phyloP scores from a whole-genome alignment of 2,888 invertebrate genomes.

The Drosophila histrio region DNA sequence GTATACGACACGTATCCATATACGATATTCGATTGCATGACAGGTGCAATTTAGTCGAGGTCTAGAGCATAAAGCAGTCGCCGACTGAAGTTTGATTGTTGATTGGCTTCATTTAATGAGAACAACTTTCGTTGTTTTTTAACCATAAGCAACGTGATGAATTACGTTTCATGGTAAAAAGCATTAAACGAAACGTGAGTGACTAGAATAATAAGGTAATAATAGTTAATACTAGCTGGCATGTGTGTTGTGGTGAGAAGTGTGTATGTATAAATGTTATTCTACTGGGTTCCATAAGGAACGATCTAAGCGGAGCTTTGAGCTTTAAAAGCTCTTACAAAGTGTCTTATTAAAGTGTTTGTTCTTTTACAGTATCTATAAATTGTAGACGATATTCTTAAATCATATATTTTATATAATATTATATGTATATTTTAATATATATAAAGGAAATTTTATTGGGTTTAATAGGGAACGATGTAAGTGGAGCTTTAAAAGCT shows the following conservation, averaged over 20 bases:
- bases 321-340: not conserved
- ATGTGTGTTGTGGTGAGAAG: not conserved
- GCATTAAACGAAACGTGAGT: constrained; percentile 8
- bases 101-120: constrained; percentile 55
- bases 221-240: not conserved
- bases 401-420: not conserved
- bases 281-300: not conserved
- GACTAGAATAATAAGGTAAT: constrained; percentile 1
- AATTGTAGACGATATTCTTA: too few relatives aligned
- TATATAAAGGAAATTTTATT: too few relatives aligned
- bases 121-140: constrained; percentile 35
- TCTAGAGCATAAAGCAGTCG: constrained; percentile 52
- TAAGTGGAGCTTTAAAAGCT: too few relatives aligned
- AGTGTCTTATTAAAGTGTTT: not conserved
- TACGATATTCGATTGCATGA: constrained; percentile 65
- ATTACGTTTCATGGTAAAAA: constrained; percentile 27
- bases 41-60: constrained; percentile 75
- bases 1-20: too few relatives aligned
- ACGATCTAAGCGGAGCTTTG: not conserved
- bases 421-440: not conserved
- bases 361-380: too few relatives aligned
- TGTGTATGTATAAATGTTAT: not conserved
- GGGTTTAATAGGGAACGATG: too few relatives aligned
- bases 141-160: constrained; percentile 30
- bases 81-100: constrained; percentile 44